Evolutionary conservation across 2,888 invertebrate genomes (phyloP).

Genomic region (Nomada flava): DNA sequence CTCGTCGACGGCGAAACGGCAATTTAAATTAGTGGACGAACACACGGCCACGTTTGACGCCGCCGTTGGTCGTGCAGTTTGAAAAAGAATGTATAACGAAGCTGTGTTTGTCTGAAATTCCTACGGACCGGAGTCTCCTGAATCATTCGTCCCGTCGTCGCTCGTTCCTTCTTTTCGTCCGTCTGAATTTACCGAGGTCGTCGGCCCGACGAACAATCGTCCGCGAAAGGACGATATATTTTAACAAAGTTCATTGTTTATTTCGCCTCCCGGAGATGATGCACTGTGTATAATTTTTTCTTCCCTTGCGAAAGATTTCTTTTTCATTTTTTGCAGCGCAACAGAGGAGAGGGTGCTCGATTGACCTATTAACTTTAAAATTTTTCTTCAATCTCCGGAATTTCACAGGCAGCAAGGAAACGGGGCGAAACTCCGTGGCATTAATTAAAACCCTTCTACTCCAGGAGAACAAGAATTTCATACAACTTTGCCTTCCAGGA

Average conservation of each 20-base stretch:
- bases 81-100: slow-evolving; percentile 48
- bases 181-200: background rate
- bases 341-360: no score
- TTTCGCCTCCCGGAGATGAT: no score
- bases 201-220: background rate
- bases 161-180: background rate
- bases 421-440: no score
- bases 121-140: slow-evolving; percentile 12
- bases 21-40: slow-evolving; percentile 71
- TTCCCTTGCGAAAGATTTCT: no score
- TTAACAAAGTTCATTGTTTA: background rate
- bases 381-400: no score
- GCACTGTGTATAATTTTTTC: no score
- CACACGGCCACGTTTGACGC: slow-evolving; percentile 43
- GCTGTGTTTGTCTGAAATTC: slow-evolving; percentile 21
- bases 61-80: slow-evolving; percentile 1
- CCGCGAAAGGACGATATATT: background rate
- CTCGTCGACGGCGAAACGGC: slow-evolving; percentile 65
- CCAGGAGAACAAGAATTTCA: no score
- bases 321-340: no score
- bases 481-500: no score
- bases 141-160: slow-evolving; percentile 1
- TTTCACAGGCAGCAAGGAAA: no score
- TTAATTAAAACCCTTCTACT: no score
- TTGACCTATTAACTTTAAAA: no score